A percentile compares a stretch with the other conserved stretches of the same genome.
These are phyloP conservation scores for Epinotia demarniana DNA, from an alignment of 2,888 invertebrate species.

Conservation along the genomic window DNA sequence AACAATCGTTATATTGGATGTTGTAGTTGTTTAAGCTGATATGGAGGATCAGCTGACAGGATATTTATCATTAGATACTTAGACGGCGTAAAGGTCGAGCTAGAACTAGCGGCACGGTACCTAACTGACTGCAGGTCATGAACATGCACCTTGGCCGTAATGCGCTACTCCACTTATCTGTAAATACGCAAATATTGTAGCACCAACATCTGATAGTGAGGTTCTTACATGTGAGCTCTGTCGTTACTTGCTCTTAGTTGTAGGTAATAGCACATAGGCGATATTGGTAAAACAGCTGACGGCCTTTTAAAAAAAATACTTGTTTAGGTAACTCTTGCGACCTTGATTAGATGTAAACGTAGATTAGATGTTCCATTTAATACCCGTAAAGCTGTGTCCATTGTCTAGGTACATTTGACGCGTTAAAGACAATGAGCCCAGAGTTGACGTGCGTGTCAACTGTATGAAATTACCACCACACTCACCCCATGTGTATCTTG, in stretches of 20 bases:
- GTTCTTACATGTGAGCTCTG: no score
- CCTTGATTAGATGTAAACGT: neutral
- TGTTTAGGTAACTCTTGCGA: neutral
- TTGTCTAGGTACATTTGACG: neutral
- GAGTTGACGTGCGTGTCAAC: constrained; percentile 25
- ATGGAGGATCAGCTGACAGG: neutral
- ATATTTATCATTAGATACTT: constrained; percentile 18
- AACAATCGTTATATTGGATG: no score
- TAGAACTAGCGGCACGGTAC: constrained; percentile 2
- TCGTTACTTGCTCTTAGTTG: no score
- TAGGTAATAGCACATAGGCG: no score
- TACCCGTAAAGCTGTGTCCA: neutral
- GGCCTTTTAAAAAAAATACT: no score
- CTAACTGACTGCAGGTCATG: constrained; percentile 31
- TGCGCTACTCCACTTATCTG: neutral
- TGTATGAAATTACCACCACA: constrained; percentile 20
- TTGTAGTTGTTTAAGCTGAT: neutral
- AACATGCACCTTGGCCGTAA: constrained; percentile 22
- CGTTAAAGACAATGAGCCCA: neutral
- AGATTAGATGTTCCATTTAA: neutral
- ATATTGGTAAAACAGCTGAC: no score
- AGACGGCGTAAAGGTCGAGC: constrained; percentile 1
- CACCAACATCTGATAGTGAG: neutral
- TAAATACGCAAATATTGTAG: neutral
- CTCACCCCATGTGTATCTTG: neutral